Evolutionary conservation across 37 sponge, comb jelly and placozoan species (phyloP), one percentile per base, ranked within the genome.

Genomic region (Ianthella basta): DNA sequence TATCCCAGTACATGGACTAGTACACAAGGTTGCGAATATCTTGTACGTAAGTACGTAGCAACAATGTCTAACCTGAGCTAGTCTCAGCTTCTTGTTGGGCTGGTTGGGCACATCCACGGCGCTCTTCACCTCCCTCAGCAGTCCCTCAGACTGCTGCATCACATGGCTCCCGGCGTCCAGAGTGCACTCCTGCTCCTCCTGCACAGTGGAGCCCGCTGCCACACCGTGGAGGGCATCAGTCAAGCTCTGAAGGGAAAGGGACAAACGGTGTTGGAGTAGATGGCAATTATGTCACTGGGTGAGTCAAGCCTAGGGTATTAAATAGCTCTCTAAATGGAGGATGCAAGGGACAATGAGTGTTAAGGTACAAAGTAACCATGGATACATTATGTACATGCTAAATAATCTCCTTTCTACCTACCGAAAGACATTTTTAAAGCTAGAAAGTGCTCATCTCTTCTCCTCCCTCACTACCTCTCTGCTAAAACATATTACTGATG

Each of bases 181-280:
- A 53, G 95, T 88, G 60, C 88, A 85, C 20, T 87, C 91, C 82
- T 97, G 98, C 0, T 92, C 93, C 83, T 87, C 86, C 0, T 40
- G 33, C 41, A 91, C 88, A 59, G 86, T 86, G 0, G 91, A 87
- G 56, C 91, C 91, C 25, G 98, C 98, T 15, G 98, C 98, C 83
- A 97, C 95, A 60, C 98, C 98, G 74, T 94, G 88, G 40, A 92
- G 91, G 27, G 92, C 86, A 30, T 65, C 66, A 30, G 93, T 79
- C 50, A 97, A 85, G 53, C 89, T 85, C 54, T 74, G 37, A 23
- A 27, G 33, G 21, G 16, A 0, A 66, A 23, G 20, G 4, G 38
- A n/a, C n/a, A n/a, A n/a, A n/a, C n/a, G n/a, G 34, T 63, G 38
- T 44, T 3, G 5, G 29, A 59, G 16, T 21, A 59, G 19, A 59